Base-by-base conservation (phyloP, 1,140 invertebrate species). In the Megathymus violae region DNA sequence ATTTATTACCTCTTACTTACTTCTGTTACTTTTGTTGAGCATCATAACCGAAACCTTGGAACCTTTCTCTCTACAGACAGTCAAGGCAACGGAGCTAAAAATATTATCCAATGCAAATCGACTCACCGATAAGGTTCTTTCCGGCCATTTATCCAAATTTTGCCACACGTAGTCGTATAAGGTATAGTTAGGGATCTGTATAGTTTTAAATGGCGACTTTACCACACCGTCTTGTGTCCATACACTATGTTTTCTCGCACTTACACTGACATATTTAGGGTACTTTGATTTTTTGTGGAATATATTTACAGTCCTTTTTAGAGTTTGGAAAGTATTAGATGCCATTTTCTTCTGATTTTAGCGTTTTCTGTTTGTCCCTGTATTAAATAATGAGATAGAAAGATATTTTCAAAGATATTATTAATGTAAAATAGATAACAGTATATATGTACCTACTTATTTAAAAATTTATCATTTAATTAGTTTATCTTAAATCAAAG, bases 121-220 rank as follows among this genome's bases (percentile, higher is more conserved):
- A 92, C 93, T 92, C 81, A 95, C 95, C 75, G 94, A 65, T 14
- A 93, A 92, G 0, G 92, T 92, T 60, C 92, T 91, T 43, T 95
- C 91, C 0, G 92, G 87, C 91, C 92, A 95, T 76, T 91, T 92
- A 0, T 94, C 92, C 9, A 94, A 67, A 73, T 94, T 92, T 14
- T 92, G 79, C 94, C 94, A 95, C 0, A 95, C 78, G 61, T 92
- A 94, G 41, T 95, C 93, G n/a, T 92, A 87, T 9, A 95, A n/a
- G 0, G 92, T 92, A 0, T 85, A 65, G 62, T 94, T 91, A 0
- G 92, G 93, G 44, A 93, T 82, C 9, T 87, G 77, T 9, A 93
- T 60, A 17, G 91, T 82, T 0, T 91, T 91, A 56, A 79, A 92
- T 0, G 92, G 91, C 0, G 93, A 92, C 15, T 78, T 81, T 3